Evolutionary conservation across 2,113 vertebrate species (phyloP).

Genomic region (Chrysochloris asiatica): DNA sequence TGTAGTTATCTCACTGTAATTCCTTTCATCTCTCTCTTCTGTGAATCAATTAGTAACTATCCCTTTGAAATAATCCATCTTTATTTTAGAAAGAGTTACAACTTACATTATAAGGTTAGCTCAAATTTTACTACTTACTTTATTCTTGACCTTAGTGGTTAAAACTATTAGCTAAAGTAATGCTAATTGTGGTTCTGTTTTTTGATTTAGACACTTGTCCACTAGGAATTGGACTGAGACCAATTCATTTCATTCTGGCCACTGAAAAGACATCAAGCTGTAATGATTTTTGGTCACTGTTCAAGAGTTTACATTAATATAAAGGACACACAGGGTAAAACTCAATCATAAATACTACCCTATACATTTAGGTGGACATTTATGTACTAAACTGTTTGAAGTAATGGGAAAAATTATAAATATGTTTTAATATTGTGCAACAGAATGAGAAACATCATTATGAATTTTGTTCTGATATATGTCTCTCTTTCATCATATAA

Average conservation of each 20-base stretch:
- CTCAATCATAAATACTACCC: slow-evolving; percentile 68
- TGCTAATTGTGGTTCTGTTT: slow-evolving; percentile 70
- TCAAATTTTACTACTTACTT: slow-evolving; percentile 72
- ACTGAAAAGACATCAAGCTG: slow-evolving; percentile 66
- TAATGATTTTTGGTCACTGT: slow-evolving; percentile 72
- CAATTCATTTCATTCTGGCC: slow-evolving; percentile 74
- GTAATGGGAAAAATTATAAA: slow-evolving; percentile 63
- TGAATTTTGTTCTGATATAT: slow-evolving; percentile 22
- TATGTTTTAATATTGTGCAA: slow-evolving; percentile 55
- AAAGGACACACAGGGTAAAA: slow-evolving; percentile 54
- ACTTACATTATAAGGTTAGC: slow-evolving; percentile 59
- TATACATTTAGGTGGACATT: slow-evolving; percentile 61
- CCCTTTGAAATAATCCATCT: not conserved
- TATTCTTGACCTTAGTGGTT: slow-evolving; percentile 72
- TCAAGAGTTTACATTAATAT: slow-evolving; percentile 81
- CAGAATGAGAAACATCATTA: not conserved
- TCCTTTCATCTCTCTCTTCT: slow-evolving; percentile 12
- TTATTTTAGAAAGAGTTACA: slow-evolving; percentile 57
- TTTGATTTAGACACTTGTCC: slow-evolving; percentile 76
- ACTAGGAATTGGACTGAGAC: slow-evolving; percentile 72
- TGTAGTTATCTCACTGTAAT: not conserved
- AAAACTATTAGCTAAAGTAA: slow-evolving; percentile 76
- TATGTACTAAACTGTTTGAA: slow-evolving; percentile 69
- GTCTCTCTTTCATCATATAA: slow-evolving; percentile 9
- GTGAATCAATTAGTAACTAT: slow-evolving; percentile 20